These are phyloP conservation scores for Manis javanica DNA, from an alignment of 2,797 vertebrate genomes.

Conservation along the genomic window DNA sequence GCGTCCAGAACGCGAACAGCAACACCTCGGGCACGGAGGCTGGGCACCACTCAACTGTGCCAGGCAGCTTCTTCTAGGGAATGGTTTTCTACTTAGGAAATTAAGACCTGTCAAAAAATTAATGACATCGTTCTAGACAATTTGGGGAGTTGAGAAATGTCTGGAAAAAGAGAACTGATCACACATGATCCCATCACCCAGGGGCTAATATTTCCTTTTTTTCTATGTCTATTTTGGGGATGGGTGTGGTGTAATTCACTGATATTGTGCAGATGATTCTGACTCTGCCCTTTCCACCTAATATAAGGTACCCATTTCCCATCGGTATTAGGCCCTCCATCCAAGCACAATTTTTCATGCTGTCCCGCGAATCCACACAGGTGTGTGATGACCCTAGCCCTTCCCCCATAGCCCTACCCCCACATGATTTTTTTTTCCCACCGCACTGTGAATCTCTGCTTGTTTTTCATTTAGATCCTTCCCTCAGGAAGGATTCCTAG, in stretches of 20 bases:
- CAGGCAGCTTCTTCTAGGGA: not conserved
- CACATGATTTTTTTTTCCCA: not conserved
- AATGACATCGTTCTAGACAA: not conserved
- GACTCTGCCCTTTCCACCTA: not conserved
- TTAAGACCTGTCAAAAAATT: not conserved
- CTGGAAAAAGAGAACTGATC: not conserved
- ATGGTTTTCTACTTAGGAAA: not conserved
- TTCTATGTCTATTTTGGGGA: not conserved
- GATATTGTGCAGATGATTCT: not conserved
- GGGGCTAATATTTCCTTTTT: too few species aligned
- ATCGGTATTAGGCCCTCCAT: not conserved
- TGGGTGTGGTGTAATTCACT: not conserved
- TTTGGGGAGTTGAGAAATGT: not conserved
- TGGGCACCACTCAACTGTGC: accelerated
- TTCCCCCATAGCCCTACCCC: accelerated
- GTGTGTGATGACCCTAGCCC: accelerated
- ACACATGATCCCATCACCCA: accelerated
- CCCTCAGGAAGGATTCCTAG: not conserved
- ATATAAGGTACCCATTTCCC: not conserved
- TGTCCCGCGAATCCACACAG: not conserved
- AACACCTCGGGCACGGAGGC: not conserved
- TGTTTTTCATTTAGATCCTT: not conserved
- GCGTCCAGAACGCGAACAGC: too few species aligned
- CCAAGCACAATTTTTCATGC: not conserved
- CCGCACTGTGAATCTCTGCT: accelerated